Percentiles rank a stretch among this genome's conserved stretches.
Evolutionary conservation across 2,888 invertebrate species (phyloP).

Genomic region (Acleris laterana): DNA sequence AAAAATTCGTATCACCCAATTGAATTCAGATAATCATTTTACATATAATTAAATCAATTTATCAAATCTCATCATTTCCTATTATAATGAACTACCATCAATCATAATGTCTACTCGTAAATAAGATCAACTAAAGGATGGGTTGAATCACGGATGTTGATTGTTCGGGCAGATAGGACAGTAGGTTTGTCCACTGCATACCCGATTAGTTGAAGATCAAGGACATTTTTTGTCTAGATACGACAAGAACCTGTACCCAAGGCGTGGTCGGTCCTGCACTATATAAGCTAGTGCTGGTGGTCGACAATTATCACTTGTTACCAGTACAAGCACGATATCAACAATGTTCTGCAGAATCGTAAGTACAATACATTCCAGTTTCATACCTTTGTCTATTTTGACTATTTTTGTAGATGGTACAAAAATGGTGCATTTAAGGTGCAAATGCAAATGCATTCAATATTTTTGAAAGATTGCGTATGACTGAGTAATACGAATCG

Average conservation of each 20-base stretch:
- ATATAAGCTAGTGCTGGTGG: constrained; percentile 65
- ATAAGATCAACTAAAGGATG: constrained; percentile 17
- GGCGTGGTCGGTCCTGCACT: constrained; percentile 69
- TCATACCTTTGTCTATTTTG: no score
- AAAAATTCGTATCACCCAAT: no score
- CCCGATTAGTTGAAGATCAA: constrained; percentile 77
- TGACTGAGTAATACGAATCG: no score
- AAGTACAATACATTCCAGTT: constrained; percentile 48
- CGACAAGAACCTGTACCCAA: constrained; percentile 55
- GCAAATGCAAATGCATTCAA: not conserved
- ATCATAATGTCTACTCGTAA: constrained; percentile 9
- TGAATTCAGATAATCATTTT: no score
- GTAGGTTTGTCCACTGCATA: constrained; percentile 56
- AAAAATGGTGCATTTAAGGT: no score
- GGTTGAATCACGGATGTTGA: constrained; percentile 61
- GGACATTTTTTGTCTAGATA: constrained; percentile 71
- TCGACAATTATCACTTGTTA: constrained; percentile 70
- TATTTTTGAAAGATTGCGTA: not conserved
- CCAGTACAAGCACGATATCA: constrained; percentile 61
- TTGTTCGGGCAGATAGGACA: constrained; percentile 51
- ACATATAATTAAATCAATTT: not conserved
- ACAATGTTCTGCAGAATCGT: constrained; percentile 80
- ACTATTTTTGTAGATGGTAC: no score
- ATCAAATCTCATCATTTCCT: not conserved
- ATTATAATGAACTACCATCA: constrained; percentile 25